phyloP scores from a whole-genome alignment of 2,113 vertebrate species.

The Gobiocypris rarus region DNA sequence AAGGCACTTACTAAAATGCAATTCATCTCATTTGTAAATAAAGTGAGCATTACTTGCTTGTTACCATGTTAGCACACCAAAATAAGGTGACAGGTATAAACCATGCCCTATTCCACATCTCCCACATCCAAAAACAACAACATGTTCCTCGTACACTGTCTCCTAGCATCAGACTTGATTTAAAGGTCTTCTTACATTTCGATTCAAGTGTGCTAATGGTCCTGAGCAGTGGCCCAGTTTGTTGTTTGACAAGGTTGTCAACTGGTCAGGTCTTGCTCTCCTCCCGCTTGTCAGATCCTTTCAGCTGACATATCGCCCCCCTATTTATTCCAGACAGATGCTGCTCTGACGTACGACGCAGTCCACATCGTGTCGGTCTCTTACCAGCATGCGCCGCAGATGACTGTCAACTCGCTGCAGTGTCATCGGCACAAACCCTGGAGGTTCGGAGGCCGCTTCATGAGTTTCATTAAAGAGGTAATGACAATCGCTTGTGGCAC shows the following conservation, averaged over 20 bases:
- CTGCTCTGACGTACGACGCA: constrained; percentile 95
- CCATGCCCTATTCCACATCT: neutral
- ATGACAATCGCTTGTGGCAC: constrained; percentile 50
- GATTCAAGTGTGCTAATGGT: constrained; percentile 42
- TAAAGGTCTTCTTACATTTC: constrained; percentile 30
- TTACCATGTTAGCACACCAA: neutral
- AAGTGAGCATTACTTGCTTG: neutral
- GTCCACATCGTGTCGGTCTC: constrained; percentile 99
- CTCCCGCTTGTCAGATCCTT: constrained; percentile 27
- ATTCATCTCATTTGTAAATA: neutral
- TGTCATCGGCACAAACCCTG: constrained; percentile 99
- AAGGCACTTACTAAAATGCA: neutral
- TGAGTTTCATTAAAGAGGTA: constrained; percentile 99
- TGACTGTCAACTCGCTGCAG: constrained; percentile 98
- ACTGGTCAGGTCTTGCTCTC: constrained; percentile 24
- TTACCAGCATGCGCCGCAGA: constrained; percentile 95
- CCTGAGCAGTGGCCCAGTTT: constrained; percentile 27
- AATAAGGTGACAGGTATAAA: neutral
- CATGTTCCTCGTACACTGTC: neutral
- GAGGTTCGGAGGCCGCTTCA: constrained; percentile 94
- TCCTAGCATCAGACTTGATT: neutral
- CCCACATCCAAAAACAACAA: constrained; percentile 8
- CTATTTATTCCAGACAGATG: constrained; percentile 92
- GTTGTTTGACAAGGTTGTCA: constrained; percentile 22
- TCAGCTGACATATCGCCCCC: constrained; percentile 73